Evolutionary conservation across 2,888 invertebrate genomes (phyloP), one percentile per base, ranked within the genome.

Genomic region (Troides helena): DNA sequence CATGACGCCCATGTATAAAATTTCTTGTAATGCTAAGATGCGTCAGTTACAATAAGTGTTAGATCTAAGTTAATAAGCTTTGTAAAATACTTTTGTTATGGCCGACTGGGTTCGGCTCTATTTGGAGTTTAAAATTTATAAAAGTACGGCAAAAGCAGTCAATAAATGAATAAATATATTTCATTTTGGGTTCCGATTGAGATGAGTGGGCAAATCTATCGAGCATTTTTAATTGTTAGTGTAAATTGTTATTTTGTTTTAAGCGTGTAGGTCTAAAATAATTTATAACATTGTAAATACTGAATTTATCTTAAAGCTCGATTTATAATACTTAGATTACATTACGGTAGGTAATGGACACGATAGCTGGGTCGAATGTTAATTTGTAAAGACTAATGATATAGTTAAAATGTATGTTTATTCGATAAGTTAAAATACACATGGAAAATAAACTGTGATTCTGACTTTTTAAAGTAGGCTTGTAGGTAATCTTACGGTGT

Each of bases 381-480:
- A 83, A 83, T 80, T 80, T 89, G 85, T 88, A 88, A 88, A 85
- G 70, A 82, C 81, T 76, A 17, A 77, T 79, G 76, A 79, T 85
- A 39, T 39, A 86, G 80, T 82, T 83, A 83, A 84, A 82, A 80
- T 80, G 80, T 81, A 82, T 82, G 79, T 84, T 83, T 82, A 84
- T 82, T 80, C 81, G 85, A 85, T 85, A 86, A 80, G 79, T 83
- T 85, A 84, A 39, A 89, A 87, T 85, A 89, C 89, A 91, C 86
- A 85, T 90, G 91, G 87, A 91, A 91, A 93, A 91, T 90, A 90
- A 93, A 90, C 93, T 93, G 93, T 93, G 93, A 93, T 93, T 92
- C 93, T 92, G 92, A 90, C 90, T 90, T 89, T 82, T 87, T 86
- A 89, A 90, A 82, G 84, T 92, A 93, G 89, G 87, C 84, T 88